Evolutionary conservation across 2,797 vertebrate genomes (phyloP).

Genomic region (Tenualosa ilisha): DNA sequence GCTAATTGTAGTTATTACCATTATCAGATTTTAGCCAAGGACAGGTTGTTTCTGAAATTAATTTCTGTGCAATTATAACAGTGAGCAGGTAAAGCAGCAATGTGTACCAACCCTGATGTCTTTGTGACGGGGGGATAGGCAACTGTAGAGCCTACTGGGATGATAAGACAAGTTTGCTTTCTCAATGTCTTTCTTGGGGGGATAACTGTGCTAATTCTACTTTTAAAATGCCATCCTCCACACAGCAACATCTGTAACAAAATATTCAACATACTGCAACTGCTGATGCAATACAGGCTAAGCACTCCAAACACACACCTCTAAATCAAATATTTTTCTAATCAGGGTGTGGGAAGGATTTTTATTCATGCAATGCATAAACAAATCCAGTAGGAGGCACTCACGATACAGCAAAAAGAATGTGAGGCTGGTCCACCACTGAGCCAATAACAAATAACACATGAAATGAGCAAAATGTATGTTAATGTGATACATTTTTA

Average conservation of each 20-base stretch:
- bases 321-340: neutral
- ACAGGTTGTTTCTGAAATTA: neutral
- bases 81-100: neutral
- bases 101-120: too few relatives aligned
- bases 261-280: neutral
- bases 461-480: neutral
- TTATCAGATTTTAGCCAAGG: neutral
- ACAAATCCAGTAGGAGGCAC: neutral
- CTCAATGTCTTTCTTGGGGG: neutral
- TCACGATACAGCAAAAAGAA: neutral
- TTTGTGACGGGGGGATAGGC: neutral
- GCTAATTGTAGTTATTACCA: neutral
- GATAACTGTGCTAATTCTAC: neutral
- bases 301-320: neutral
- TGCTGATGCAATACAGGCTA: too few relatives aligned
- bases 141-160: neutral
- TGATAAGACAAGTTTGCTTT: too few relatives aligned
- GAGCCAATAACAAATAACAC: neutral
- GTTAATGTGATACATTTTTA: slow-evolving; percentile 43
- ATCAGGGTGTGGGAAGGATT: neutral
- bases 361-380: neutral
- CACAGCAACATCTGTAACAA: neutral
- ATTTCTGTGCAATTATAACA: neutral
- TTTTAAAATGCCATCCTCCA: neutral
- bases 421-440: neutral